Base-by-base conservation (phyloP, 2,113 vertebrate genomes). In the Agapornis roseicollis region DNA sequence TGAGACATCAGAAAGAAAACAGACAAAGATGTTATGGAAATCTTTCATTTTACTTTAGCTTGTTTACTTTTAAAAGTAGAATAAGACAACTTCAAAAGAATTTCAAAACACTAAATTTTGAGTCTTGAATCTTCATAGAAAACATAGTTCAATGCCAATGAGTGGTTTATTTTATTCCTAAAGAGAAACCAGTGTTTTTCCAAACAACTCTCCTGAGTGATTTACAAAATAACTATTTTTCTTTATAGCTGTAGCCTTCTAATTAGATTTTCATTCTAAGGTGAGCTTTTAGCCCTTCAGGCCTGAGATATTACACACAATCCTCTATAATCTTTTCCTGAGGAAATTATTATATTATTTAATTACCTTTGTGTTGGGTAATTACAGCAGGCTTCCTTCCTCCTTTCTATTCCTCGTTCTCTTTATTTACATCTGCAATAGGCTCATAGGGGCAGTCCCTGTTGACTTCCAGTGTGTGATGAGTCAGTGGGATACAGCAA, bases 311-410 rank as follows among this genome's bases (percentile, higher is more conserved):
- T 89, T 55, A 71, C 47, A 71, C 29, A 44, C 41, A 85, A 90
- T 79, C 66, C 61, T 71, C 83, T 80, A 49, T 95, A 97, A 93
- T 95, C 89, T 93, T 80, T 95, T 94, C 95, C 95, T 85, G 80
- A 85, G 90, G 89, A 97, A 94, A 90, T 76, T 5, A 80, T 77
- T 88, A 35, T 69, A 61, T 89, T 87, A 85, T 86, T 87, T 74
- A 70, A 64, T 81, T 33, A 29, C 71, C 65, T 78, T 69, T 52
- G 53, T 88, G 49, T 55, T 37, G 31, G n/a, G 35, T 80, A 89
- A 95, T 94, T 90, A 85, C 63, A 77, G 47, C 17, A 65, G 82
- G 42, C 29, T 89, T 89, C 60, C 71, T 95, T 77, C 68, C 60
- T 78, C 41, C 41, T 66, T 61, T 53, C 53, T 41, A 37, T 76